Conservation (phyloP, 1,140 invertebrate species). For the Pararge aegeria region DNA sequence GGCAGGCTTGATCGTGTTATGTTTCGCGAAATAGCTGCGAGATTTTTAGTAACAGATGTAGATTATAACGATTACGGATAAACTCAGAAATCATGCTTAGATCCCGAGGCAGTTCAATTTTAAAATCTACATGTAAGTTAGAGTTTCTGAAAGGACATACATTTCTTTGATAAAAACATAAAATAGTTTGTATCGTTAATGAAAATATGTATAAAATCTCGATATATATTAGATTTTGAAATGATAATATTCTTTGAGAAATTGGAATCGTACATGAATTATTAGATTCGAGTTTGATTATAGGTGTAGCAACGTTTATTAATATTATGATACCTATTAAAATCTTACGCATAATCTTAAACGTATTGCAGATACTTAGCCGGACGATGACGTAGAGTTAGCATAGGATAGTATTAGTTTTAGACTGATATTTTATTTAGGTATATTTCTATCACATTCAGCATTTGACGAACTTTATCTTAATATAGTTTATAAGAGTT, state of each 20-base stretch:
- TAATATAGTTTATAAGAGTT: background rate
- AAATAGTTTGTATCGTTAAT: background rate
- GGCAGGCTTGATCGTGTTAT: slow-evolving; percentile 40
- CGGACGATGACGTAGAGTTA: slow-evolving; percentile 23
- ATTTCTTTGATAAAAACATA: background rate
- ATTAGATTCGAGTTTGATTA: slow-evolving; percentile 25
- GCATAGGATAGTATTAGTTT: slow-evolving; percentile 11
- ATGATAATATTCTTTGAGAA: background rate
- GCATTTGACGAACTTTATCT: slow-evolving; percentile 11
- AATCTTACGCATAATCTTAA: background rate
- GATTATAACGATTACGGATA: slow-evolving; percentile 2
- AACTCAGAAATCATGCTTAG: background rate
- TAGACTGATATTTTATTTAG: slow-evolving; percentile 1
- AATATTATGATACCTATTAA: background rate
- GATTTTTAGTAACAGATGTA: slow-evolving; percentile 21
- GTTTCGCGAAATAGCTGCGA: slow-evolving; percentile 18
- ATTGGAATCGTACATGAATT: slow-evolving; percentile 28
- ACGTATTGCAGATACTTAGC: slow-evolving; percentile 2
- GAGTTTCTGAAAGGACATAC: background rate
- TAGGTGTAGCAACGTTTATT: background rate
- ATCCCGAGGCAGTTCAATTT: background rate
- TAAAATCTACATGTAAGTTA: slow-evolving; percentile 1
- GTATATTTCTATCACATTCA: slow-evolving; percentile 13
- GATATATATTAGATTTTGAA: slow-evolving; percentile 7
- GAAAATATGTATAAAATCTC: background rate